phyloP scores from a whole-genome alignment of 1,140 invertebrate species.

The Coptotermes formosanus region DNA sequence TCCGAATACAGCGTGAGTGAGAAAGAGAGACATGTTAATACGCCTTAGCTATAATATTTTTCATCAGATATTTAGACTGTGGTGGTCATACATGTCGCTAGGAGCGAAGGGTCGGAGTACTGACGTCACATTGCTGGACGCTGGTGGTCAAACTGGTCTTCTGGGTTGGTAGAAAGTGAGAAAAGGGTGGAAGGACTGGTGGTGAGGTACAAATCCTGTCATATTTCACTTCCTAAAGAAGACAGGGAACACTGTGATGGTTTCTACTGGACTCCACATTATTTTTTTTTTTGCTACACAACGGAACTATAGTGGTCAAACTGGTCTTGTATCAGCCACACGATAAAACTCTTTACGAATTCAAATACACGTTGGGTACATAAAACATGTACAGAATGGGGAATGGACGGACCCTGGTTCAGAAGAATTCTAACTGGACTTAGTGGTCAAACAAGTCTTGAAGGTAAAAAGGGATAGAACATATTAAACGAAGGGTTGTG shows the following conservation, averaged over 20 bases:
- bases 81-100: background rate
- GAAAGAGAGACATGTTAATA: background rate
- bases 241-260: background rate
- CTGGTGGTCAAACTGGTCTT: slow-evolving; percentile 4
- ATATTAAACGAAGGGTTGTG: background rate
- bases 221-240: slow-evolving; percentile 17
- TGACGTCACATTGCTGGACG: background rate
- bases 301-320: background rate
- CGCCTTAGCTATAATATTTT: background rate
- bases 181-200: background rate
- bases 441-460: slow-evolving; percentile 11
- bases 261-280: background rate
- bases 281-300: background rate
- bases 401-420: background rate
- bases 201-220: background rate
- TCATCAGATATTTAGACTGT: background rate
- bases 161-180: background rate
- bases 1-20: background rate
- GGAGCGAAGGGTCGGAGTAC: background rate
- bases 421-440: slow-evolving; percentile 12
- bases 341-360: background rate
- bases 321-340: background rate
- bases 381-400: background rate
- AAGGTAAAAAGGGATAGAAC: slow-evolving; percentile 7
- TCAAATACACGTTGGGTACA: slow-evolving; percentile 18